Base-by-base conservation (phyloP, 37 sponge, comb jelly and placozoan species). In the Axinella damicornis region DNA sequence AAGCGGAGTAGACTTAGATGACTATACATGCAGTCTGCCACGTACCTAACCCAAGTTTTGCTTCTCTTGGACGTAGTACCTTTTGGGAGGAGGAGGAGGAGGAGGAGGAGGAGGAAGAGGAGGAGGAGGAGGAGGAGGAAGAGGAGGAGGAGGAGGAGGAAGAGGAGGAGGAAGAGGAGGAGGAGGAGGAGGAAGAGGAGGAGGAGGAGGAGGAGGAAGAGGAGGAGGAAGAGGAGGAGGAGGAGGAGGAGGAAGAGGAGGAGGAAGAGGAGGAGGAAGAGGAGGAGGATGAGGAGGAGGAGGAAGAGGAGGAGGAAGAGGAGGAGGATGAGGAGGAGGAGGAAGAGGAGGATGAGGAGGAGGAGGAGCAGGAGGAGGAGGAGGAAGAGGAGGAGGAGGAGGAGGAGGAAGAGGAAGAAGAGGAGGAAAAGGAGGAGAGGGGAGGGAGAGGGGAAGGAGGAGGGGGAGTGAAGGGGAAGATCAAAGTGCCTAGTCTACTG, bases 21-120 rank as follows among this genome's bases (percentile, higher is more conserved):
- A 46, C 46, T 46, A 46, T 4, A 46, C 46, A 12, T 62, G n/a
- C n/a, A n/a, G 64, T 39, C 25, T 17, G 4, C 38, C 33, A 59
- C 57, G 0, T 77, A 92, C 95, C 98, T 53, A 98, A 86, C 2
- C 99, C 99, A 0, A 98, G 91, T 76, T 98, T 98, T 11, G 87
- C 95, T 63, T 79, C 61, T 25, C 99, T 74, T 14, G 99, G 99
- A 19, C 97, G 86, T 14, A 98, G 84, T 0, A 94, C 83, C 83
- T 83, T 20, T 17, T 34, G 53, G 52, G 19, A 34, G 16, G 65
- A n/a, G 33, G 9, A 34, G 28, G 4, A 31, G 30, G 21, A n/a
- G 41, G 18, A 9, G 36, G 36, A 13, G n/a, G 11, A 6, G 30
- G 6, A 11, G 27, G 9, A 31, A 11, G 6, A 63, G 6, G 11